Conservation (phyloP, 2,888 invertebrate species). For the Julus scanicus region DNA sequence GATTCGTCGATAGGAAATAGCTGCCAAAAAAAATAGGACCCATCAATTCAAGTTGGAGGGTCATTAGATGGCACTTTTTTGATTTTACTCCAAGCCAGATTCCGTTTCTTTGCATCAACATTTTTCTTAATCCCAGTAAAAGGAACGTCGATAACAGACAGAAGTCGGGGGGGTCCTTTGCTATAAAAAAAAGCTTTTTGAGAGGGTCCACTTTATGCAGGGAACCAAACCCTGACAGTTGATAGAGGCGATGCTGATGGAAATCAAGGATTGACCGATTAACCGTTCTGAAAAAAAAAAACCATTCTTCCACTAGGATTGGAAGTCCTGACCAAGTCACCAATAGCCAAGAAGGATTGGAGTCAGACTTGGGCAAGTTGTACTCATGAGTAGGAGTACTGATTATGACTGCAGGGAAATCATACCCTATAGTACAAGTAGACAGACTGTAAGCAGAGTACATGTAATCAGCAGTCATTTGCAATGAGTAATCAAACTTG, state of each 20-base stretch:
- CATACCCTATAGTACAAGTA: too few relatives aligned
- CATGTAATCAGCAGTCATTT: too few relatives aligned
- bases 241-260: not conserved
- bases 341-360: too few relatives aligned
- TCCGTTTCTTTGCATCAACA: slow-evolving; percentile 27
- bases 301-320: too few relatives aligned
- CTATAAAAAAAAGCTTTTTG: not conserved
- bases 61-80: slow-evolving; percentile 28
- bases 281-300: not conserved
- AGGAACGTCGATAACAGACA: slow-evolving; percentile 24
- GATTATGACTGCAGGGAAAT: too few relatives aligned
- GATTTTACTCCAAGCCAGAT: slow-evolving; percentile 20
- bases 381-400: too few relatives aligned
- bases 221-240: slow-evolving; percentile 3
- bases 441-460: too few relatives aligned
- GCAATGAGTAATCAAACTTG: too few relatives aligned
- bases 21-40: not conserved
- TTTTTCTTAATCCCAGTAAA: slow-evolving; percentile 33
- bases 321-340: too few relatives aligned
- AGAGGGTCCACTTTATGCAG: slow-evolving; percentile 1
- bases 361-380: too few relatives aligned
- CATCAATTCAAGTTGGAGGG: slow-evolving; percentile 33
- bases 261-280: slow-evolving; percentile 11
- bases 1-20: slow-evolving; percentile 19
- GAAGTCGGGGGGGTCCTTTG: not conserved